Conservation (phyloP, 2,113 vertebrate genomes). For the Butorides virescens region DNA sequence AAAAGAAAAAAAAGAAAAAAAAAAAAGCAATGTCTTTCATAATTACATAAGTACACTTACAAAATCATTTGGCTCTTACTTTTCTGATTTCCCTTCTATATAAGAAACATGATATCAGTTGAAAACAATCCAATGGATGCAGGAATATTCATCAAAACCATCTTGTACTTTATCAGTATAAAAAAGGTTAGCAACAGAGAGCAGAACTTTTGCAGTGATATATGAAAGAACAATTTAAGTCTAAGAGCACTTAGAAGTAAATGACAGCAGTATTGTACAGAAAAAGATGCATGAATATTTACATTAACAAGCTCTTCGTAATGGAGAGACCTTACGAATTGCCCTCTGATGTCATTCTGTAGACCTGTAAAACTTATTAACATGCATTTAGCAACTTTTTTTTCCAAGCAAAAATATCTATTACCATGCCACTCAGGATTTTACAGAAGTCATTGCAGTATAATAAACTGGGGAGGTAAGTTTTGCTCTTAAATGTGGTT, state of each 20-base stretch:
- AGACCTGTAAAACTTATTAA: not conserved
- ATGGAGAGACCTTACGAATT: not conserved
- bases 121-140: not conserved
- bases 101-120: not conserved
- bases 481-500: not conserved
- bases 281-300: not conserved
- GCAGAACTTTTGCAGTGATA: not conserved
- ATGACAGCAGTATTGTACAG: not conserved
- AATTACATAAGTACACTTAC: not conserved
- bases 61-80: not conserved
- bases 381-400: not conserved
- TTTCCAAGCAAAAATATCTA: not conserved
- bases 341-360: not conserved
- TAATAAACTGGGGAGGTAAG: not conserved
- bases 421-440: not conserved
- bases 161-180: not conserved
- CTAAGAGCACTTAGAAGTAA: not conserved
- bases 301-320: not conserved
- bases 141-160: not conserved
- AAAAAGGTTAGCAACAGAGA: not conserved
- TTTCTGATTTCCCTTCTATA: not conserved
- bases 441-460: not conserved
- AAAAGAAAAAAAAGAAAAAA: not conserved
- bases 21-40: not conserved
- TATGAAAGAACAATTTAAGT: not conserved